Percentiles rank a stretch among this genome's conserved stretches.
Conservation (phyloP, 2,797 vertebrate genomes). For the Chelon auratus region DNA sequence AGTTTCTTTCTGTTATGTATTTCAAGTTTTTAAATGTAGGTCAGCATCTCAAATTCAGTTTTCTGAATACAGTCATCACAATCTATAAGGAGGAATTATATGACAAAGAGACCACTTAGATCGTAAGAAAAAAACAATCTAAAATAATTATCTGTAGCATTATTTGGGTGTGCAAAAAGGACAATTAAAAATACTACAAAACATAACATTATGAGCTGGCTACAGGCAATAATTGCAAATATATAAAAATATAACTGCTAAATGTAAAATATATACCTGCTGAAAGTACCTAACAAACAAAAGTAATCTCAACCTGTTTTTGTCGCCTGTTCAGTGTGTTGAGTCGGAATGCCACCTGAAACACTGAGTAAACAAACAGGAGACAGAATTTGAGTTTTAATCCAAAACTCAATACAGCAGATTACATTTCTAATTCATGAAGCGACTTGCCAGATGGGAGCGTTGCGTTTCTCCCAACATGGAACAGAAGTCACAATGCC, state of each 20-base stretch:
- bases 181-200: neutral
- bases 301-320: conserved; percentile 11
- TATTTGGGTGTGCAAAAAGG: neutral
- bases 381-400: conserved; percentile 54
- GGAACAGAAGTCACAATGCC: neutral
- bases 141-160: neutral
- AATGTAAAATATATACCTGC: neutral
- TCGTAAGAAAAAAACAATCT: no score
- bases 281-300: neutral
- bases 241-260: neutral
- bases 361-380: conserved; percentile 30
- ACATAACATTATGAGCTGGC: neutral
- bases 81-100: no score
- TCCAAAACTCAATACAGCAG: conserved; percentile 33
- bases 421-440: conserved; percentile 60
- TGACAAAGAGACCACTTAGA: no score
- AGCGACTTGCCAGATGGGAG: conserved; percentile 46
- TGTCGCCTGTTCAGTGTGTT: neutral
- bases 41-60: neutral
- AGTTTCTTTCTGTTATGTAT: no score
- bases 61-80: neutral
- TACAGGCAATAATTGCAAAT: neutral
- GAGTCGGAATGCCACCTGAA: conserved; percentile 19
- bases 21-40: no score
- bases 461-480: conserved; percentile 43